These are phyloP conservation scores for Lipotes vexillifer DNA, from an alignment of 2,113 vertebrate species.

Conservation along the genomic window DNA sequence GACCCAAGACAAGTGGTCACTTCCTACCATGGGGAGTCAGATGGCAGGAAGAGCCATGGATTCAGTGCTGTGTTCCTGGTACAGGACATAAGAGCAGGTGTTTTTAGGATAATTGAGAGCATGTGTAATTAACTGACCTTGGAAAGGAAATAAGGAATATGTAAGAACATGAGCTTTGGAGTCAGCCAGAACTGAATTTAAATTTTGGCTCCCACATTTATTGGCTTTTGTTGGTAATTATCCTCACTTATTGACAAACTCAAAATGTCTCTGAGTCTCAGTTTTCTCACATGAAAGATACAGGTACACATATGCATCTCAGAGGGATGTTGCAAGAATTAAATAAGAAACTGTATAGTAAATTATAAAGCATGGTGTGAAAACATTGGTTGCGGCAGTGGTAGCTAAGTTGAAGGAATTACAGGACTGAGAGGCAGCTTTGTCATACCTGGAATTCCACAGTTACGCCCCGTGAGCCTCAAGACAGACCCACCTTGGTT, in stretches of 20 bases:
- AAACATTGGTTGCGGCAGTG: neutral
- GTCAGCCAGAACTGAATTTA: neutral
- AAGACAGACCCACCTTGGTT: neutral
- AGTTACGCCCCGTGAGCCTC: neutral
- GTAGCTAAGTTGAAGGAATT: neutral
- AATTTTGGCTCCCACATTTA: neutral
- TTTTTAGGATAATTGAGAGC: neutral
- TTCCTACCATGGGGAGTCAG: neutral
- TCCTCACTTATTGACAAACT: neutral
- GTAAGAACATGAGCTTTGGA: neutral
- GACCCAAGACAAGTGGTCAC: neutral
- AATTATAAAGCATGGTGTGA: neutral
- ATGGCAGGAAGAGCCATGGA: neutral
- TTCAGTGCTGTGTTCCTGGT: neutral
- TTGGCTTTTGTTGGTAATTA: no score
- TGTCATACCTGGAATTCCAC: neutral
- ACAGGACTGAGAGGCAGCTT: neutral
- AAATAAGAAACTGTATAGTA: neutral
- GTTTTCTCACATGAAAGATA: neutral
- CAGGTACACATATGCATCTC: neutral
- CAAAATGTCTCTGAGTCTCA: neutral
- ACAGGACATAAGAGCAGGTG: neutral
- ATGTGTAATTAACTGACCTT: neutral
- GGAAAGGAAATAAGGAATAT: neutral
- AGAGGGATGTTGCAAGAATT: neutral